Evolutionary conservation across 2,888 invertebrate genomes (phyloP), one percentile per base, ranked within the genome.

Genomic region (Acrobasis repandana): DNA sequence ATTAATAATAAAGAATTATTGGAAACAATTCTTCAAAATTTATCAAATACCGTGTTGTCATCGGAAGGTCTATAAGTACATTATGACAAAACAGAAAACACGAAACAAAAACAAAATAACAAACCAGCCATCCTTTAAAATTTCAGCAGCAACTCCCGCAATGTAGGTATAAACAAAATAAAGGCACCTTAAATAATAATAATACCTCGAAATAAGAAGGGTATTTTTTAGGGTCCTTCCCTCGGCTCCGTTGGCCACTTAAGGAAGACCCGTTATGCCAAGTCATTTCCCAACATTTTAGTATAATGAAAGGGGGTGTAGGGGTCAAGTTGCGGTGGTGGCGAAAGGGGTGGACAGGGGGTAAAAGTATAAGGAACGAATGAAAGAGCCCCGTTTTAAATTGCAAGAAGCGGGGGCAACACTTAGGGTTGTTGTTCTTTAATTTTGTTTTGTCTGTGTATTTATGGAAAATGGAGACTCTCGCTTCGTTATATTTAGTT

Each of bases 321-420:
- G 63, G 70, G 78, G 67, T 75, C 71, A 72, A 69, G 49, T 61
- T 74, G 68, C 10, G 60, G 28, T 76, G 75, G 85, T 70, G 61
- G 65, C 65, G 52, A 61, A 60, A 61, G 70, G 73, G 80, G 68
- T 75, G 66, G 67, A 51, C 48, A 36, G 62, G 77, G 77, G 77
- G 69, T 69, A 78, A 84, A 84, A 88, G 85, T 86, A 86, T 82
- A 85, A 83, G 83, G 79, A 86, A 88, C 83, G 84, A 86, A 85
- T 82, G 82, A 81, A 76, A 71, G 75, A 76, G 63, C 84, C 83
- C 80, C 77, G 75, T 86, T 87, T 87, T 82, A 85, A 88, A 88
- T 89, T 85, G 81, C 75, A 84, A 86, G 85, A 83, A 73, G 80
- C 73, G 80, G 74, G 73, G 66, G 73, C 65, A 52, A 50, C 52